Evolutionary conservation across 2,888 invertebrate species (phyloP), one percentile per base, ranked within the genome.

Genomic region (Teleiodes luculella): DNA sequence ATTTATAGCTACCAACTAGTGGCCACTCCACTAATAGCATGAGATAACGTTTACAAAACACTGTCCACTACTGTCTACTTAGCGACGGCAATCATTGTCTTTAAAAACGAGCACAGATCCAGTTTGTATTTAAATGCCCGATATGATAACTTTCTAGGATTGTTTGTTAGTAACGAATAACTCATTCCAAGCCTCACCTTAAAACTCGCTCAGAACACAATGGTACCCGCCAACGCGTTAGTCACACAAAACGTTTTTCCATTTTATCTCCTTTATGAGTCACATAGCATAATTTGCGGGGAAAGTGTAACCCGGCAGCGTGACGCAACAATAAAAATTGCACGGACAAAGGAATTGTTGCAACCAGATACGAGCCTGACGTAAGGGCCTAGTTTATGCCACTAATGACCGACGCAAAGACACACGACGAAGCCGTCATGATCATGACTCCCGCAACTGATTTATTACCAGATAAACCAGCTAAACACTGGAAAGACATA

Each of bases 251-350:
- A 70, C 63, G 64, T 65, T 74, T 78, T 78, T 74, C 74, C 76
- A 72, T 65, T 74, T 74, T 73, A 65, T 62, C 63, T 73, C 64
- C 71, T 55, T 60, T 65, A 70, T 82, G 81, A 82, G 73, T 83
- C 83, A 83, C 70, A 74, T 53, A 69, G 66, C 71, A 77, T 74
- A 74, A 79, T 77, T 83, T 77, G 79, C 73, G 76, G 84, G 83
- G 88, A 89, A 88, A 88, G 88, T 80, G 72, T 72, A 78, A 72
- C 75, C 76, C 74, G 77, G 75, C 67, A 75, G 76, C 68, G 74
- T 86, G 87, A 86, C 79, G 86, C 80, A 87, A 87, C 85, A 82
- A 84, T 87, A 79, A 85, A 86, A 85, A 82, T 79, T 80, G 74
- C 75, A 70, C 66, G 74, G 82, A 88, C 88, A 88, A 88, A 87